Conservation (phyloP, 2,113 vertebrate genomes). For the Clarias gariepinus region DNA sequence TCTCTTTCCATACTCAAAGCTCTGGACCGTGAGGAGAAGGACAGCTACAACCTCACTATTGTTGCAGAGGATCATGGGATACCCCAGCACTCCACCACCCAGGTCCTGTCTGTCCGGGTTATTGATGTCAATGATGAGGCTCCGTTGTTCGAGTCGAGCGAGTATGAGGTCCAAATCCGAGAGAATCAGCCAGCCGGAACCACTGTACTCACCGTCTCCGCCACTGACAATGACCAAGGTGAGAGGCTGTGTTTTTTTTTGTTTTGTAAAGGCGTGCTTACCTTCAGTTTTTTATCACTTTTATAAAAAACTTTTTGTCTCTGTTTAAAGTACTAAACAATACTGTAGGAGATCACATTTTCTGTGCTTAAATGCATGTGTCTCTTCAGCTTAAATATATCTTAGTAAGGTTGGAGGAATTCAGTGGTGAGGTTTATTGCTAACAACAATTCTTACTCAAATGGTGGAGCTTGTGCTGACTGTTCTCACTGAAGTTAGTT, state of each 20-base stretch:
- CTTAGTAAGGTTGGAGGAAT: slow-evolving; percentile 5
- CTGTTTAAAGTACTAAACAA: background rate
- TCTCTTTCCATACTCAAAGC: slow-evolving; percentile 85
- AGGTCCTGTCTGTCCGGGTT: slow-evolving; percentile 81
- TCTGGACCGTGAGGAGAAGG: slow-evolving; percentile 86
- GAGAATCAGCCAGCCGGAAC: slow-evolving; percentile 87
- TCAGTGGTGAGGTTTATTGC: slow-evolving; percentile 31
- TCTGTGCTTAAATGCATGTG: background rate
- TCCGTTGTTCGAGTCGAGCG: slow-evolving; percentile 77
- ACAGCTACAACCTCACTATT: slow-evolving; percentile 83
- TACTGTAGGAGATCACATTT: background rate
- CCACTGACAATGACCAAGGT: slow-evolving; percentile 89
- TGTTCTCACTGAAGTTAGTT: slow-evolving; percentile 36
- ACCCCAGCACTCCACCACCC: slow-evolving; percentile 78
- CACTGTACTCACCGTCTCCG: slow-evolving; percentile 79
- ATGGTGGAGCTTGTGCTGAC: slow-evolving; percentile 21
- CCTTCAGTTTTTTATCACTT: background rate
- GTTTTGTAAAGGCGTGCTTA: background rate
- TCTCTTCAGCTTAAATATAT: background rate
- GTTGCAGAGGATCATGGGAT: slow-evolving; percentile 85
- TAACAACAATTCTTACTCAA: slow-evolving; percentile 34
- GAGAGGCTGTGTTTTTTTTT: slow-evolving; percentile 35
- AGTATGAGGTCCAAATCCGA: slow-evolving; percentile 79
- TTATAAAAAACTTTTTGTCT: background rate
- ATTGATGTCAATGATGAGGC: slow-evolving; percentile 92